Evolutionary conservation across 2,797 vertebrate species (phyloP).

Genomic region (Muraenolepis orangiensis): DNA sequence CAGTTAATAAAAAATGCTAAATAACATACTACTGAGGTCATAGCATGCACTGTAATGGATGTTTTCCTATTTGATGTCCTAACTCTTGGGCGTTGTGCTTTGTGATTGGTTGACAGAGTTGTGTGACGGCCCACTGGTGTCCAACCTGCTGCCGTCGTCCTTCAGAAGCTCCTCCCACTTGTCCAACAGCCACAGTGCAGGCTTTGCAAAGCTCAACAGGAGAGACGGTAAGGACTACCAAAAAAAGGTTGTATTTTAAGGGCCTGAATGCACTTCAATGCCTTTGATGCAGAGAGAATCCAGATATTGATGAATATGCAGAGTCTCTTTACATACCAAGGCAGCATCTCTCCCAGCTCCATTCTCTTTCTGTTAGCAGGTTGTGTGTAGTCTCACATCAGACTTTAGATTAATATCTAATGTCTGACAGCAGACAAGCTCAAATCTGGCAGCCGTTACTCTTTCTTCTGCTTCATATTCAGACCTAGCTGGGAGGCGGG

Average conservation of each 20-base stretch:
- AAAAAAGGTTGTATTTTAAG: neutral
- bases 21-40: neutral
- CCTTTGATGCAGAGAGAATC: neutral
- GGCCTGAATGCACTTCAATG: neutral
- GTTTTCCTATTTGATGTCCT: neutral
- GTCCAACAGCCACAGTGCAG: constrained; percentile 44
- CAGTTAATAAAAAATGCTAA: neutral
- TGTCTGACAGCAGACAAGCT: too few species aligned
- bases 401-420: too few species aligned
- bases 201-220: constrained; percentile 50
- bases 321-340: neutral
- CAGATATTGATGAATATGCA: neutral
- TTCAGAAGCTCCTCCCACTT: constrained; percentile 52
- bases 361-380: neutral
- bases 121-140: constrained; percentile 49
- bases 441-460: neutral
- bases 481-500: neutral
- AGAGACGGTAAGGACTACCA: constrained; percentile 43
- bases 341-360: neutral
- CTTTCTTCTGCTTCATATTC: neutral
- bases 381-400: too few species aligned
- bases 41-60: neutral
- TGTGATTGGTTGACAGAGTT: constrained; percentile 48
- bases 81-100: constrained; percentile 9
- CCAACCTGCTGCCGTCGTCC: constrained; percentile 37